Evolutionary conservation across 2,888 invertebrate genomes (phyloP), one percentile per base, ranked within the genome.

Genomic region (Scaptomyza tumidula): DNA sequence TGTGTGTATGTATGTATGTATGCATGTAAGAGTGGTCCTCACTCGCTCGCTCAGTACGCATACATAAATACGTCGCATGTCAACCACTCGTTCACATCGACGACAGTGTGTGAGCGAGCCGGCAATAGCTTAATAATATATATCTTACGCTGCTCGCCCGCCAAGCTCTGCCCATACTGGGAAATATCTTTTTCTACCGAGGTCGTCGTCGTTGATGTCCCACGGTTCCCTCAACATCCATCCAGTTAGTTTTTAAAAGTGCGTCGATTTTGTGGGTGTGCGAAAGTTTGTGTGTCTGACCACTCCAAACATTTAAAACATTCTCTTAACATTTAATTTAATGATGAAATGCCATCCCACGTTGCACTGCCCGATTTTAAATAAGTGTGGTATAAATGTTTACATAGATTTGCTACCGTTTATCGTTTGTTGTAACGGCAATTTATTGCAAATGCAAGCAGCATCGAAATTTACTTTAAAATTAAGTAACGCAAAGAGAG

Each of bases 1-100:
- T 83, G 83, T 60, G 46, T n/a, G 24, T 19, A 19, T 19, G 24
- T 24, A 5, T 24, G 24, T 24, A 24, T 24, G 5, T 24, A 24
- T 24, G 44, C 27, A n/a, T 71, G 65, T 31, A 24, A 24, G 24
- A 60, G 59, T 11, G 53, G 66, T 55, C 44, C 35, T 68, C 41
- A 45, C 60, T 75, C 48, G 53, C 43, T 65, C 63, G 64, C 54
- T 65, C 77, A 78, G 83, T 83, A 86, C 87, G 88, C 86, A 87
- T 82, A 71, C 84, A 84, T 80, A 83, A 86, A 81, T 79, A 76
- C 67, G 89, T 89, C 90, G 89, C 89, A 87, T 89, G 89, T 90
- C 90, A 89, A 90, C 89, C 85, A 74, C 80, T 73, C 86, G 88
- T 86, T 85, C 83, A 89, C 78, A 72, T 61, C 76, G 87, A 89